phyloP scores from a whole-genome alignment of 2,113 vertebrate genomes.

The Dromas ardeola region DNA sequence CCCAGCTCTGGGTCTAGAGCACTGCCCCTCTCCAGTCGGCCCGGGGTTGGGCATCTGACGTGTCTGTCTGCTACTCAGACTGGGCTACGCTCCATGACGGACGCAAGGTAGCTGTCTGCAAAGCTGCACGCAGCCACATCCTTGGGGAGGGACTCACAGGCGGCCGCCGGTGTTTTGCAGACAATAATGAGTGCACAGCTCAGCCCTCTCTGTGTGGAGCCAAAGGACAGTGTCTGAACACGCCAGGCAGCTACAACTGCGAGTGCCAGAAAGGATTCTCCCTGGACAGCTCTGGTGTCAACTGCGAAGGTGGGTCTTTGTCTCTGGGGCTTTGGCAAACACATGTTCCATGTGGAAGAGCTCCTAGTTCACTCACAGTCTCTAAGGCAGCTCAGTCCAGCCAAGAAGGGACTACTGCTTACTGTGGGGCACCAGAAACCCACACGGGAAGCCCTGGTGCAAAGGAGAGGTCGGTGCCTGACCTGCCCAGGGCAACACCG shows the following conservation, averaged over 20 bases:
- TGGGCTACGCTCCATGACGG: fast-evolving
- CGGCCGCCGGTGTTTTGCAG: slow-evolving; percentile 50
- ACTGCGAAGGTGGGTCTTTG: slow-evolving; percentile 86
- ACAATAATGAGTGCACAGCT: slow-evolving; percentile 87
- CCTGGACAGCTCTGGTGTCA: slow-evolving; percentile 80
- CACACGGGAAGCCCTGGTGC: not conserved
- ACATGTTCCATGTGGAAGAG: fast-evolving
- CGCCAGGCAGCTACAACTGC: slow-evolving; percentile 89
- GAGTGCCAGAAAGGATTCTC: slow-evolving; percentile 91
- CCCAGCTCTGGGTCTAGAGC: not conserved
- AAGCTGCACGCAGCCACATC: fast-evolving
- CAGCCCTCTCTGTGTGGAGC: slow-evolving; percentile 83
- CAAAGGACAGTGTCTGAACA: slow-evolving; percentile 85
- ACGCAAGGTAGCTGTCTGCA: not conserved
- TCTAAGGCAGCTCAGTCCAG: not conserved
- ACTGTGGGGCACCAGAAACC: not conserved
- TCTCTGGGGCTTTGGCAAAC: not conserved
- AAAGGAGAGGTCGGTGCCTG: not conserved
- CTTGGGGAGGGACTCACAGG: not conserved
- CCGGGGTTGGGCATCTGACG: not conserved
- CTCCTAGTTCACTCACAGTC: not conserved
- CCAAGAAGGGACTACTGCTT: not conserved
- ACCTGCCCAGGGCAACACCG: not conserved
- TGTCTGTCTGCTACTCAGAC: not conserved
- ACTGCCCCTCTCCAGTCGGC: not conserved